A percentile compares a stretch with the other conserved stretches of the same genome.
These are phyloP conservation scores for Hydra vulgaris DNA, from an alignment of 30 jellyfish, hydroid and myxozoan genomes.

Conservation along the genomic window DNA sequence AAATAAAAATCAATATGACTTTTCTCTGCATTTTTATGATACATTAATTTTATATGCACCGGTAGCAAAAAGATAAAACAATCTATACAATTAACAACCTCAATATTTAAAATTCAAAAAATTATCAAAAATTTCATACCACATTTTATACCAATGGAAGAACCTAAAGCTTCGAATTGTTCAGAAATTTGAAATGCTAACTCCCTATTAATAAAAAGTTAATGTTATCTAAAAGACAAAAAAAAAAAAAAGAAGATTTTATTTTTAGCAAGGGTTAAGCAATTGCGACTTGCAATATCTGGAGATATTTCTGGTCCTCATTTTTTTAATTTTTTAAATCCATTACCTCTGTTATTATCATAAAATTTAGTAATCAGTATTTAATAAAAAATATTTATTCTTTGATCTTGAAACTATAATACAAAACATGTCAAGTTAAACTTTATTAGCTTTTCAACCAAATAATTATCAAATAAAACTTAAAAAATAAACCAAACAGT, in stretches of 20 bases:
- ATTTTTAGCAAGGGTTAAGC: background rate
- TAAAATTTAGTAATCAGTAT: no score
- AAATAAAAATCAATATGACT: no score
- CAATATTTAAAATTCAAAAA: background rate
- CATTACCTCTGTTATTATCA: no score
- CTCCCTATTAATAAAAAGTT: constrained; percentile 50
- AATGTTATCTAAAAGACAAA: no score
- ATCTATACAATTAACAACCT: background rate
- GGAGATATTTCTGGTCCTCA: no score
- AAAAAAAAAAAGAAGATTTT: background rate
- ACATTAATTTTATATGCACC: background rate
- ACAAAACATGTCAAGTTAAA: no score
- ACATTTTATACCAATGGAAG: constrained; percentile 93
- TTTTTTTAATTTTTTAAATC: no score
- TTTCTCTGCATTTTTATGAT: background rate
- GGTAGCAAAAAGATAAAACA: background rate
- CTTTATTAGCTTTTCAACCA: no score
- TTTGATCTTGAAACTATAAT: no score
- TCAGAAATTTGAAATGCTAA: constrained; percentile 96
- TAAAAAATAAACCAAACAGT: no score
- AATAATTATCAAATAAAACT: no score
- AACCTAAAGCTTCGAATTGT: constrained; percentile 97
- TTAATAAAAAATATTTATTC: no score
- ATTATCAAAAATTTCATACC: constrained; percentile 40
- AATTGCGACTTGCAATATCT: background rate